Base-by-base conservation (phyloP, 2,888 invertebrate species). In the Hedya salicella region DNA sequence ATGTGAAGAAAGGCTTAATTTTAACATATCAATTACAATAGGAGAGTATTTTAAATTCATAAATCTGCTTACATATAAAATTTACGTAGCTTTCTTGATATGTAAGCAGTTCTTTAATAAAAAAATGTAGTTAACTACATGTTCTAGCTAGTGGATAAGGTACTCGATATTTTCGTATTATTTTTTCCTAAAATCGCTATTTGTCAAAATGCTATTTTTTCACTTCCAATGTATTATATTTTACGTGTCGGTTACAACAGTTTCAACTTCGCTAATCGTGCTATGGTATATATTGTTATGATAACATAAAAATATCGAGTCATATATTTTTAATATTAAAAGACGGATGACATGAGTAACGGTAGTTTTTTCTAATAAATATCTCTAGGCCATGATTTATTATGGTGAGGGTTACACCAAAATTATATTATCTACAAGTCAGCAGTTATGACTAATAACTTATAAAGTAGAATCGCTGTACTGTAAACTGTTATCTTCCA, bases 271-370 rank as follows among this genome's bases (percentile, higher is more conserved):
- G 42, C 57, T 57, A 46, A 46, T 57, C 17, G 57, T 46, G 57
- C 57, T 49, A 60, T 39, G 59, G 48, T 48, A 59, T 40, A 48
- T 46, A 57, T 44, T 44, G 48, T 48, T 48, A 48, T 39, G 36
- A 54, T 36, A 66, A 66, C 60, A 61, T 11, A 66, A 56, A 66
- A 66, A 66, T 54, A 54, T 54, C 48, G 52, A 53, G 46, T 65
- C 13, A 39, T 30, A 53, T 66, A 49, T 42, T 52, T 61, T 53
- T 52, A 59, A 39, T 53, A 40, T 46, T 53, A 53, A 77, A 76
- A 85, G 86, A 87, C 86, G 85, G 84, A 85, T 84, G 84, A 80
- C 70, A 81, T 82, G 80, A 81, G 76, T 73, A 71, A 78, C 80
- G 79, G 72, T 75, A 75, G 72, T 56, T 70, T 67, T 66, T 66